Conservation (phyloP, 2,888 invertebrate genomes). For the Drosophila cognata region DNA sequence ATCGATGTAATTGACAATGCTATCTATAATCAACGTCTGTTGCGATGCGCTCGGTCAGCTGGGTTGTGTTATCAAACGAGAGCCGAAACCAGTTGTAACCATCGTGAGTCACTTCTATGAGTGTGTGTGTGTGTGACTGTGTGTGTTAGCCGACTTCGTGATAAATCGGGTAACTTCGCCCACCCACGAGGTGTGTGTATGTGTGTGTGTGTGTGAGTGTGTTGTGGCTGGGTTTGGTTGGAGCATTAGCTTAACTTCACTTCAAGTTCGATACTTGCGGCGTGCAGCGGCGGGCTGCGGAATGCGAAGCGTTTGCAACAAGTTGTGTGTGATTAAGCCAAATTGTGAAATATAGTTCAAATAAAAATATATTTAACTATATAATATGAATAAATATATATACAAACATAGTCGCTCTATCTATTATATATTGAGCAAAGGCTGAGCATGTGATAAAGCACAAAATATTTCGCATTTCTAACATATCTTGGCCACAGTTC, state of each 20-base stretch:
- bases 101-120: slow-evolving; percentile 14
- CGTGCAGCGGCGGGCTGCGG: slow-evolving; percentile 45
- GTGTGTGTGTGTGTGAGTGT: background rate
- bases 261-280: slow-evolving; percentile 48
- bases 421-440: slow-evolving; percentile 6
- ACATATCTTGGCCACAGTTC: slow-evolving; percentile 23
- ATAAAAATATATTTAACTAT: slow-evolving; percentile 3
- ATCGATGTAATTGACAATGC: slow-evolving; percentile 20
- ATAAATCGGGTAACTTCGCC: slow-evolving; percentile 39
- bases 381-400: slow-evolving; percentile 1
- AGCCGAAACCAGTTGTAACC: slow-evolving; percentile 48
- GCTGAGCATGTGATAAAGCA: slow-evolving; percentile 35
- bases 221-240: background rate
- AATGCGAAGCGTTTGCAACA: slow-evolving; percentile 40
- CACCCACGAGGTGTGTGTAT: slow-evolving; percentile 42
- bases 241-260: slow-evolving; percentile 47
- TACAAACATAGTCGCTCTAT: background rate
- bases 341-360: slow-evolving; percentile 25
- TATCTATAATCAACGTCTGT: slow-evolving; percentile 3
- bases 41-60: slow-evolving; percentile 14
- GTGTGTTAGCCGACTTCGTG: slow-evolving; percentile 37
- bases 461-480: slow-evolving; percentile 14
- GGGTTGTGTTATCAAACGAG: slow-evolving; percentile 43
- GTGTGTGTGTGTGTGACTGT: slow-evolving; percentile 26
- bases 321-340: slow-evolving; percentile 29